These are phyloP conservation scores for Acleris holmiana DNA, from an alignment of 2,888 invertebrate genomes.

Conservation along the genomic window DNA sequence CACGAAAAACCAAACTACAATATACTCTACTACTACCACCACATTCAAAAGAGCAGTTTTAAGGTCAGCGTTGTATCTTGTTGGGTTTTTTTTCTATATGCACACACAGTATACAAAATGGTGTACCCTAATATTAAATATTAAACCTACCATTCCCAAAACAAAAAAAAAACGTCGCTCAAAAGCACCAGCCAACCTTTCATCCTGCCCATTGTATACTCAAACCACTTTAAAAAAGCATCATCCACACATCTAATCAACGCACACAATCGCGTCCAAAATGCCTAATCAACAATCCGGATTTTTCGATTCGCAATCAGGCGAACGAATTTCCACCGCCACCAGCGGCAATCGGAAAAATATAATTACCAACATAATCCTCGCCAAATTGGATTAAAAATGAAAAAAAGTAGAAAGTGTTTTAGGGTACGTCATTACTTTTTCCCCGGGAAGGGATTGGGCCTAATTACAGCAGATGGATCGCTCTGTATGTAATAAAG, in stretches of 20 bases:
- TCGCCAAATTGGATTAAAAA: conserved; percentile 85
- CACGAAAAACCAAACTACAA: no score
- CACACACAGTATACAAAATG: no score
- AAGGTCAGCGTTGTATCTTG: no score
- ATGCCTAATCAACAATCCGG: conserved; percentile 75
- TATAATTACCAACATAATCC: conserved; percentile 85
- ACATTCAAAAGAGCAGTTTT: no score
- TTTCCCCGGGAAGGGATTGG: conserved; percentile 76
- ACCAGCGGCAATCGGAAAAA: conserved; percentile 80
- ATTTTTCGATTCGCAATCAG: conserved; percentile 77
- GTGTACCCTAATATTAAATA: no score
- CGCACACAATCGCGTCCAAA: conserved; percentile 62
- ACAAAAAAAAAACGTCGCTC: no score
- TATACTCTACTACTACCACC: no score
- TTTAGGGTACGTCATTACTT: conserved; percentile 84
- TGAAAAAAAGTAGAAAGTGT: conserved; percentile 80
- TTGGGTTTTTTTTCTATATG: no score
- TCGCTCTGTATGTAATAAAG: conserved; percentile 78
- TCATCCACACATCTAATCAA: conserved; percentile 23
- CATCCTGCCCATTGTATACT: not conserved
- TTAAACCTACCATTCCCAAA: no score
- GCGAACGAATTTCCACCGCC: conserved; percentile 71
- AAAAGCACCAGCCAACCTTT: no score
- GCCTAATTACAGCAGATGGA: conserved; percentile 83
- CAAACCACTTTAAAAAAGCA: conserved; percentile 23